These are phyloP conservation scores for Periphyllus acericola DNA, from an alignment of 2,888 invertebrate genomes.

Conservation along the genomic window DNA sequence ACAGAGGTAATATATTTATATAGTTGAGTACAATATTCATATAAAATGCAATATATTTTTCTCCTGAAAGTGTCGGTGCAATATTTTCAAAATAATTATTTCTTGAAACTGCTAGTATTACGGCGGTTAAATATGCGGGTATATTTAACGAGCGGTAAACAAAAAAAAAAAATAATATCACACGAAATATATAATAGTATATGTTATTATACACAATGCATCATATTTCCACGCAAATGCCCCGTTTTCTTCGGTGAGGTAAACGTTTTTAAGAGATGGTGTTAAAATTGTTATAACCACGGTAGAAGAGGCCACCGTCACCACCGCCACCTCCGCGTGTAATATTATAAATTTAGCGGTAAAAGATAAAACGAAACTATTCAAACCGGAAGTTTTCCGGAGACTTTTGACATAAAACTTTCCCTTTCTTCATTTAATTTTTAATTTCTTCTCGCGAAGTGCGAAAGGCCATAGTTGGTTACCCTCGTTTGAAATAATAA, in stretches of 20 bases:
- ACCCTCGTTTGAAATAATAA: constrained; percentile 5
- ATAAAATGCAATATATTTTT: no score
- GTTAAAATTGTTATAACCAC: not conserved
- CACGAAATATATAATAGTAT: no score
- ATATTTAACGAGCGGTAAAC: not conserved
- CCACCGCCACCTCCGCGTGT: not conserved
- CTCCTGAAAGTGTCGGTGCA: no score
- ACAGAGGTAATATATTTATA: no score
- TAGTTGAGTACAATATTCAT: no score
- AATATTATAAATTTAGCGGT: constrained; percentile 35
- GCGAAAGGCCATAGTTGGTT: constrained; percentile 3
- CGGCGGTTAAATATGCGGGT: not conserved
- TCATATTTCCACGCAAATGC: not conserved
- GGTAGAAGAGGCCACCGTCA: not conserved
- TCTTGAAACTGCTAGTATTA: not conserved
- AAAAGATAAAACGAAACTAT: constrained; percentile 18
- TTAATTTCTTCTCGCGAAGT: constrained; percentile 18
- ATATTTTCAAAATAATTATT: not conserved
- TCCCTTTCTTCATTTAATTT: constrained; percentile 41
- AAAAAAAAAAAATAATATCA: not conserved
- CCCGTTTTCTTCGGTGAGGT: not conserved
- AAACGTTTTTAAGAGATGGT: not conserved
- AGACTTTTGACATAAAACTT: constrained; percentile 41
- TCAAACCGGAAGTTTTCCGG: constrained; percentile 17
- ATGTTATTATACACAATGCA: no score